These are phyloP conservation scores for Pimephales promelas DNA, from an alignment of 2,113 vertebrate species.

Conservation along the genomic window DNA sequence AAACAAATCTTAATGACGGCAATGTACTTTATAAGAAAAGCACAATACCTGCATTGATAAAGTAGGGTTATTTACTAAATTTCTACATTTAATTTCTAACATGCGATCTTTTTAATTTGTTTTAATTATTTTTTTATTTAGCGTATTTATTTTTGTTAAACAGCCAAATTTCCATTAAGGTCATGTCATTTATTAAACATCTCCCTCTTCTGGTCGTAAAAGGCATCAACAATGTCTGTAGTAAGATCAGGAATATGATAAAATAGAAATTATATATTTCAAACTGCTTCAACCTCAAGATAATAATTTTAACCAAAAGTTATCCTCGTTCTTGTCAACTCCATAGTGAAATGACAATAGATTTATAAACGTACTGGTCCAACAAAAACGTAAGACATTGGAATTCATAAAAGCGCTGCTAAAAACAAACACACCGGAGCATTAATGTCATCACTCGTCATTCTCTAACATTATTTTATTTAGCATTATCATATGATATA, in stretches of 20 bases:
- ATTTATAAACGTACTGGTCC: neutral
- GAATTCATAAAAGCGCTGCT: neutral
- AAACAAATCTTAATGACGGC: neutral
- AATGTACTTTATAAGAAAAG: neutral
- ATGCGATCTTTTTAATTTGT: neutral
- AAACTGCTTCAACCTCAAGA: too few species aligned
- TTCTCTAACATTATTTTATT: conserved; percentile 50
- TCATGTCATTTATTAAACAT: neutral
- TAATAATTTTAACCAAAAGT: neutral
- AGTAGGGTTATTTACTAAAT: neutral
- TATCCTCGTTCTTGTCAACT: neutral
- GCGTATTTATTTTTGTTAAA: neutral
- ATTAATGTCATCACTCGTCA: conserved; percentile 20
- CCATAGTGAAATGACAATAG: neutral
- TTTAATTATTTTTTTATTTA: neutral
- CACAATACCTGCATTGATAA: neutral
- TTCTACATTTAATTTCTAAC: neutral
- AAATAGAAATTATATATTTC: too few species aligned
- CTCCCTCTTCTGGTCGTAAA: conserved; percentile 28
- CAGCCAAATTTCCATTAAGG: neutral
- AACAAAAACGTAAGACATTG: neutral
- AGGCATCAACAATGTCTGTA: neutral
- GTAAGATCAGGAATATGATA: neutral
- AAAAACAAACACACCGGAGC: conserved; percentile 14
- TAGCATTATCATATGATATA: conserved; percentile 45